Percentiles rank a stretch among this genome's conserved stretches.
phyloP scores from a whole-genome alignment of 1,140 invertebrate genomes.

The Teleogryllus occipitalis region DNA sequence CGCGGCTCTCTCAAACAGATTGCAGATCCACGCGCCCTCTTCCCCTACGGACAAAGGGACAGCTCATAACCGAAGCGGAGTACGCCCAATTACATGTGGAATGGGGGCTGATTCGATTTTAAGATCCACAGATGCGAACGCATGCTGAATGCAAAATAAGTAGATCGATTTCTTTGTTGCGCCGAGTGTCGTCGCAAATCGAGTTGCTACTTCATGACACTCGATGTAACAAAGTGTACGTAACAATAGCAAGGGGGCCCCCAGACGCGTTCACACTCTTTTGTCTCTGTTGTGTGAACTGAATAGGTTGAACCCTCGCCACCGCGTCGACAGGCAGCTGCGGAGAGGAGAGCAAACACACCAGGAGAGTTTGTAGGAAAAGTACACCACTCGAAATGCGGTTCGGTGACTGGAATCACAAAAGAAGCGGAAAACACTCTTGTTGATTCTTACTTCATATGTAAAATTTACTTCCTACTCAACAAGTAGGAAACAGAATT shows the following conservation, averaged over 20 bases:
- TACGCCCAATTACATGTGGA: background rate
- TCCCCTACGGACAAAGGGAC: background rate
- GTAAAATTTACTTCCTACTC: no score
- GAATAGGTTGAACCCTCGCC: no score
- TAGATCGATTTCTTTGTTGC: background rate
- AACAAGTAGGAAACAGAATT: no score
- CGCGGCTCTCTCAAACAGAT: background rate
- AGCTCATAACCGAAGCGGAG: background rate
- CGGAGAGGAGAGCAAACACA: no score
- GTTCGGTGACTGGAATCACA: no score
- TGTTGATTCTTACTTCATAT: no score
- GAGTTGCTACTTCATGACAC: background rate
- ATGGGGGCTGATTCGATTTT: background rate
- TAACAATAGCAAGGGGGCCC: background rate
- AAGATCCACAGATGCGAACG: background rate
- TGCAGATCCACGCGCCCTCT: background rate
- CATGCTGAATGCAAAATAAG: background rate
- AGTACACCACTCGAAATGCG: no score
- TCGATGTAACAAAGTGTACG: background rate
- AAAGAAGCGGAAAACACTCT: no score
- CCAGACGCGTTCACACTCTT: no score
- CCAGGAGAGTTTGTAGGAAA: no score
- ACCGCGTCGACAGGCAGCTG: no score
- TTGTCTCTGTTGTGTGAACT: no score
- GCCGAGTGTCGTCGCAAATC: background rate